Evolutionary conservation across 53 echinoderm and acorn worm species (phyloP), one percentile per base, ranked within the genome.

Genomic region (Astropecten irregularis): DNA sequence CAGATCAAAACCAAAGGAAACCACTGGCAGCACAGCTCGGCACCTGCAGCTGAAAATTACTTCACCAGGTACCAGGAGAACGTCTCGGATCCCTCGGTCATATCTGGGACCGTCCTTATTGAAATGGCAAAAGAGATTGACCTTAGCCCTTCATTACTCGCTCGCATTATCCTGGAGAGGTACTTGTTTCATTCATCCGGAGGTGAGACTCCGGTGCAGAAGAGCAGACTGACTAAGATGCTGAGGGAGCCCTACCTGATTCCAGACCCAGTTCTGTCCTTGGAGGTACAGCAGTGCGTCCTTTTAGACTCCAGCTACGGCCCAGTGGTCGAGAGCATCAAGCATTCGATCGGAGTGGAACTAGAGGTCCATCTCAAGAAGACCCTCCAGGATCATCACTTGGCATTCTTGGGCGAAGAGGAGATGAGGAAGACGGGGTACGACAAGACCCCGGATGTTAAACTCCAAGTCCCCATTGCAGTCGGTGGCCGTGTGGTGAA

Each of bases 381-480:
- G 68, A 67, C 68, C 8, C 83, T 68, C 37, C 44, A 79, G 51
- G 84, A 62, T 32, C 73, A 57, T 58, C 52, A 8, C 6, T 38
- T 71, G 44, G 48, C 46, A 8, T 86, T 76, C 51, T 15, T 83
- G 87, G 97, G 88, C 22, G 97, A 96, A 61, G 97, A 96, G 52
- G 97, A 96, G 37, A 96, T 96, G 97, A 89, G 97, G 66, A 86
- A 74, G 58, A 93, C 89, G 40, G 97, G 97, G 13, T 96, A 96
- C 67, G 97, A 96, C 81, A 96, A 96, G 83, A 96, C 97, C n/a
- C 97, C 97, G 15, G 97, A 96, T 46, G 82, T 90, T 28, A 96
- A 94, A 49, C 68, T 96, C 50, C 90, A 96, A 69, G 90, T 96
- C 16, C 97, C 94, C 3, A 83, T 96, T 25, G 90, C 90, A 33